Evolutionary conservation across 2,113 vertebrate genomes (phyloP), one percentile per base, ranked within the genome.

Genomic region (Cygnus buccinator): DNA sequence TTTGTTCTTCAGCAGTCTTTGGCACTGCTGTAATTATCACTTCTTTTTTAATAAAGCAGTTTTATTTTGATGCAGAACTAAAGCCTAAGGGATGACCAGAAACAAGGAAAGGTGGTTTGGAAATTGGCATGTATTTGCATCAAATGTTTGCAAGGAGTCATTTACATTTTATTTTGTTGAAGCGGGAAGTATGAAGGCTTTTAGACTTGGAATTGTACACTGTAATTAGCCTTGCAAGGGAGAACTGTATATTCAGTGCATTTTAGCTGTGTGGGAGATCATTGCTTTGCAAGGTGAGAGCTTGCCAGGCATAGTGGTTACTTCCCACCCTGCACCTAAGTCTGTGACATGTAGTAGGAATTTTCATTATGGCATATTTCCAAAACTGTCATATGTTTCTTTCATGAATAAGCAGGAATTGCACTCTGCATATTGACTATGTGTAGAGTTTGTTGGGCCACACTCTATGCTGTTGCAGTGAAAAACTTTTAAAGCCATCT

Each of bases 341-440:
- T 4, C 33, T 46, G 25, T 57, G 44, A n/a, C 28, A 35, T 17
- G 17, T 26, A 77, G 37, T 6, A 50, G 31, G 13, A 67, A 22
- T 2, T 91, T 72, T 41, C 11, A 8, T 8, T 43, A 17, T 3
- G 6, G 23, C 46, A 8, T 2, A 18, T 52, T 74, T 88, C 31
- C 48, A 46, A 19, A 76, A 66, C 26, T 6, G 13, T 3, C 31
- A 26, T 48, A 8, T 33, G 6, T 58, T 84, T 41, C 31, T 63
- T 57, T 50, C 2, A 1, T 11, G 54, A 57, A 12, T 20, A 50
- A 63, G 33, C 15, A 70, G 18, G 39, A 90, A 37, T 33, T 57
- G 6, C 1, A 1, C 5, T n/a, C 41, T 43, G 71, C 0, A 0
- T 41, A 18, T 17, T 4, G 10, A 29, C 31, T 61, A 52, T 59